These are phyloP conservation scores for Trinorchestia longiramus DNA, from an alignment of 1,140 invertebrate species.

Conservation along the genomic window DNA sequence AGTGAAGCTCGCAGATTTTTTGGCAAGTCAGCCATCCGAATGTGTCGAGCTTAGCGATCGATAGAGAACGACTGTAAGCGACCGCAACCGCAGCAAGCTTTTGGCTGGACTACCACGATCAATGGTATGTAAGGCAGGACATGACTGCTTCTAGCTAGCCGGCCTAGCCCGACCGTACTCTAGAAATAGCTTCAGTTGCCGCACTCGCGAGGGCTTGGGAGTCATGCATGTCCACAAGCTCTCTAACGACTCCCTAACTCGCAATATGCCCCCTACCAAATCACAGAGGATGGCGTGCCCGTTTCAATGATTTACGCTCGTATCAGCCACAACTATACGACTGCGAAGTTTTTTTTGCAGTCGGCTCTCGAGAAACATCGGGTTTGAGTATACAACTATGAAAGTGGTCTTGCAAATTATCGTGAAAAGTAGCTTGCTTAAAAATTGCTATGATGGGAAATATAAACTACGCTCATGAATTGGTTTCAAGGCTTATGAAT, in stretches of 20 bases:
- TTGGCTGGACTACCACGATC: conserved; percentile 48
- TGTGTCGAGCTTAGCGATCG: conserved; percentile 18
- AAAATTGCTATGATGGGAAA: background rate
- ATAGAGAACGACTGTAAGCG: conserved; percentile 50
- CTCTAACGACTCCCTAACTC: conserved; percentile 46
- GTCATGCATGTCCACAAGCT: conserved; percentile 40
- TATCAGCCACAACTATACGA: conserved; percentile 17
- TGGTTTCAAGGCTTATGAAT: background rate
- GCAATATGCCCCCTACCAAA: conserved; percentile 49
- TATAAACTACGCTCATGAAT: background rate
- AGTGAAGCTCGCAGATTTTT: conserved; percentile 29
- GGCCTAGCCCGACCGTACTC: background rate
- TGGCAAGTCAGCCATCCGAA: conserved; percentile 45
- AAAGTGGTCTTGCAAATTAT: background rate
- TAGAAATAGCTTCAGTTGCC: conserved; percentile 51
- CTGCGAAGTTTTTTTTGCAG: background rate
- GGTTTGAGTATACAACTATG: background rate
- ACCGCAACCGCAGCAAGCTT: conserved; percentile 45
- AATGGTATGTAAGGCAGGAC: conserved; percentile 52
- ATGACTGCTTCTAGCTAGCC: conserved; percentile 14
- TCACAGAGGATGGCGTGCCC: conserved; percentile 18
- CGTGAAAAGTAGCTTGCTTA: background rate
- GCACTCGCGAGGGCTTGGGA: conserved; percentile 2
- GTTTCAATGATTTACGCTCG: conserved; percentile 44
- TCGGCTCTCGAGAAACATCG: background rate